Evolutionary conservation across 1,140 invertebrate genomes (phyloP).

Genomic region (Hyphantria cunea): DNA sequence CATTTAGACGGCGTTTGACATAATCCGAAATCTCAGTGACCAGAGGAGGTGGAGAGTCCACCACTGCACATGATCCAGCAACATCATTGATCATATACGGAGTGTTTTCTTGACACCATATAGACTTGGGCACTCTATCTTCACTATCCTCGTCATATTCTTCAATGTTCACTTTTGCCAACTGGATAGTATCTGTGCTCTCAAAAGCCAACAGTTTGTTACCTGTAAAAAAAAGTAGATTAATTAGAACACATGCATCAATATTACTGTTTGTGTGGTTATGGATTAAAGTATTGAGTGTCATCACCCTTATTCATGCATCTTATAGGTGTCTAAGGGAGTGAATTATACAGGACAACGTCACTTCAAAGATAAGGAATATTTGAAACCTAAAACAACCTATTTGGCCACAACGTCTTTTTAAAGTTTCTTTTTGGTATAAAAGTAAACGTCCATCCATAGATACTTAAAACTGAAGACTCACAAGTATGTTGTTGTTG

Average conservation of each 20-base stretch:
- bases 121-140: slow-evolving; percentile 39
- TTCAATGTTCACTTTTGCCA: slow-evolving; percentile 52
- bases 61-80: slow-evolving; percentile 53
- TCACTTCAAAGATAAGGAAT: no score
- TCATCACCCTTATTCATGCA: no score
- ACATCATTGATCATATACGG: slow-evolving; percentile 47
- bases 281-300: no score
- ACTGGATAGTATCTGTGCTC: slow-evolving; percentile 42
- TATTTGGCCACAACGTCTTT: no score
- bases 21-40: slow-evolving; percentile 43
- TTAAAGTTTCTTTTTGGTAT: no score
- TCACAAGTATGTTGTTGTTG: no score
- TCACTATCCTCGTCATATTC: slow-evolving; percentile 36
- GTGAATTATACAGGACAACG: no score
- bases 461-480: no score
- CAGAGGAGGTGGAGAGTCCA: slow-evolving; percentile 47
- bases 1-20: slow-evolving; percentile 46
- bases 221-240: slow-evolving; percentile 34
- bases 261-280: no score
- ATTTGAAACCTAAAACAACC: no score
- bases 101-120: slow-evolving; percentile 39
- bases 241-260: not conserved
- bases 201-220: slow-evolving; percentile 56
- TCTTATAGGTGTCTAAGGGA: no score
- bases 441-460: no score